Evolutionary conservation across 2,113 vertebrate species (phyloP).

Genomic region (Synchiropus splendidus): DNA sequence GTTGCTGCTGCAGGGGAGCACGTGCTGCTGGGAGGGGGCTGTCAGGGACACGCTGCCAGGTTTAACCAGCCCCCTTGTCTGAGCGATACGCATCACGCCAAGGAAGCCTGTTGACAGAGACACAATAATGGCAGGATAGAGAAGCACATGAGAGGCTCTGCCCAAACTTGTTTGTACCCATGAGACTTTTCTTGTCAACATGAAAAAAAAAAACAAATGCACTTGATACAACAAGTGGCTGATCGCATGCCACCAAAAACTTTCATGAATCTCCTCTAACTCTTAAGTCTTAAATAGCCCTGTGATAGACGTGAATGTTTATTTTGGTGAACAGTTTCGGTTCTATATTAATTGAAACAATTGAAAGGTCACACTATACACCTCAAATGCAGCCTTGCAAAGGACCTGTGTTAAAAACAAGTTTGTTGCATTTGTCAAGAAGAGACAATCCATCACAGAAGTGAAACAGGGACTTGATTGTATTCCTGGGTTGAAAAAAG

Average conservation of each 20-base stretch:
- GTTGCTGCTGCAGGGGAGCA: slow-evolving; percentile 13
- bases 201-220: background rate
- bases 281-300: no score
- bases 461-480: background rate
- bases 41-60: slow-evolving; percentile 22
- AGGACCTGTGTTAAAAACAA: no score
- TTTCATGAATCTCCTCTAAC: no score
- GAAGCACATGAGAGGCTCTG: background rate
- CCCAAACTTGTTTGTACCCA: slow-evolving; percentile 2
- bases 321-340: no score
- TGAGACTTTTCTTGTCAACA: background rate
- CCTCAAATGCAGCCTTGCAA: no score
- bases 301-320: no score
- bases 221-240: background rate
- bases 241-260: no score
- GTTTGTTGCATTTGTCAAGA: no score
- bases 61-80: slow-evolving; percentile 16
- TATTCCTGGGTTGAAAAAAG: background rate
- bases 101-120: slow-evolving; percentile 1
- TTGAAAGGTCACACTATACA: background rate
- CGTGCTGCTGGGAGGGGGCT: slow-evolving; percentile 21
- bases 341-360: background rate
- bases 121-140: slow-evolving; percentile 1
- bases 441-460: background rate
- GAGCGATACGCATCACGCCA: slow-evolving; percentile 20